Percentiles rank a stretch among this genome's conserved stretches.
Conservation (phyloP, 2,113 vertebrate genomes). For the Dromiciops gliroides region DNA sequence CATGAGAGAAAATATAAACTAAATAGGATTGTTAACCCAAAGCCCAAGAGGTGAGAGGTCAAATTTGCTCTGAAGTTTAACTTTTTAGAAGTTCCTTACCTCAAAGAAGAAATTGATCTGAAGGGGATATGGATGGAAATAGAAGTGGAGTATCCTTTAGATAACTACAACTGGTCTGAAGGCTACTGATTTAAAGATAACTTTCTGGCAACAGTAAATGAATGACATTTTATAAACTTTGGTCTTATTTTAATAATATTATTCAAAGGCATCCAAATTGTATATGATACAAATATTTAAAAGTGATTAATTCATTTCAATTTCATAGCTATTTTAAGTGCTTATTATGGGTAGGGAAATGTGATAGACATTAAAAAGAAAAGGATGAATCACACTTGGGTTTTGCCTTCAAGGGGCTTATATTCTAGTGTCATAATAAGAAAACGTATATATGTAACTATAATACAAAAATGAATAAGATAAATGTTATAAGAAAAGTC, state of each 20-base stretch:
- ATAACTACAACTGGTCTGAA: conserved; percentile 6
- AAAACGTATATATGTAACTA: not conserved
- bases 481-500: not conserved
- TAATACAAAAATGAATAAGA: not conserved
- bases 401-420: not conserved
- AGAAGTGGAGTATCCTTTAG: not conserved
- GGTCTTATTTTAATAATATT: not conserved
- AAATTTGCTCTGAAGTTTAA: not conserved
- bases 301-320: no score
- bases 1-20: not conserved
- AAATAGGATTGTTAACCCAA: conserved; percentile 13
- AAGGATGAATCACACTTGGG: not conserved
- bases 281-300: no score
- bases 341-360: not conserved
- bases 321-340: not conserved
- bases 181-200: not conserved
- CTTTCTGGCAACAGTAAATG: conserved; percentile 18
- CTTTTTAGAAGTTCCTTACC: not conserved
- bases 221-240: not conserved
- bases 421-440: no score
- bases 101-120: not conserved
- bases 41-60: not conserved
- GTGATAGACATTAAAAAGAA: not conserved
- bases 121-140: not conserved
- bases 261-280: conserved; percentile 30